phyloP scores from a whole-genome alignment of 2,888 invertebrate genomes.

The Parnassius apollo region DNA sequence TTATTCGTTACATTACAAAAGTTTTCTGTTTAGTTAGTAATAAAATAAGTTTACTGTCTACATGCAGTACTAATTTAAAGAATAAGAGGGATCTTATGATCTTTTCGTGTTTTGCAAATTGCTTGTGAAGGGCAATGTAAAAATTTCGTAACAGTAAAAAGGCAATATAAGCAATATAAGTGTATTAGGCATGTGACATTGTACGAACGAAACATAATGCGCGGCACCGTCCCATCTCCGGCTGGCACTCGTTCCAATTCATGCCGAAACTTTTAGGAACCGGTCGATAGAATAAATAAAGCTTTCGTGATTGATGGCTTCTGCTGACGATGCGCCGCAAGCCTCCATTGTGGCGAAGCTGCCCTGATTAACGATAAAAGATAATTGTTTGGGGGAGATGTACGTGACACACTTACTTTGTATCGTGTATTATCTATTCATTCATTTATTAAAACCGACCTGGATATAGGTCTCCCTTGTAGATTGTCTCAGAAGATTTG shows the following conservation, averaged over 20 bases:
- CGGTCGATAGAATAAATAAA: slow-evolving; percentile 72
- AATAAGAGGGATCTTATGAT: not conserved
- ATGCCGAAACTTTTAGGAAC: slow-evolving; percentile 45
- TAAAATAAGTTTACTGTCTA: no score
- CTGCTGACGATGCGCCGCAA: slow-evolving; percentile 37
- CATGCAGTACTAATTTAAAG: not conserved
- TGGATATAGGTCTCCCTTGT: not conserved
- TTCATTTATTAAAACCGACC: no score
- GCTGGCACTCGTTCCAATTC: slow-evolving; percentile 57
- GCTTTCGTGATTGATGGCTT: slow-evolving; percentile 70
- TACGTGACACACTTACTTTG: slow-evolving; percentile 20
- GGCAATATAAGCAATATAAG: slow-evolving; percentile 24
- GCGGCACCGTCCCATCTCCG: slow-evolving; percentile 49
- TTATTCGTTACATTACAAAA: no score
- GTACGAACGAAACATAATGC: slow-evolving; percentile 36
- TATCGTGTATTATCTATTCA: not conserved
- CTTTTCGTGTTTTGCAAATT: slow-evolving; percentile 9
- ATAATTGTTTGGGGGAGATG: slow-evolving; percentile 23
- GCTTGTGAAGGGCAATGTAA: slow-evolving; percentile 13
- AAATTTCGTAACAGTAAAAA: slow-evolving; percentile 22
- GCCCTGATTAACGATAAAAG: slow-evolving; percentile 31
- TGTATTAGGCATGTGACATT: slow-evolving; percentile 44
- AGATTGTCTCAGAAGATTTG: no score
- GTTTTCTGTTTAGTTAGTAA: no score
- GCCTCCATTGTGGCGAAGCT: slow-evolving; percentile 36